Evolutionary conservation across 2,113 vertebrate genomes (phyloP).

Genomic region (Archilochus colubris): DNA sequence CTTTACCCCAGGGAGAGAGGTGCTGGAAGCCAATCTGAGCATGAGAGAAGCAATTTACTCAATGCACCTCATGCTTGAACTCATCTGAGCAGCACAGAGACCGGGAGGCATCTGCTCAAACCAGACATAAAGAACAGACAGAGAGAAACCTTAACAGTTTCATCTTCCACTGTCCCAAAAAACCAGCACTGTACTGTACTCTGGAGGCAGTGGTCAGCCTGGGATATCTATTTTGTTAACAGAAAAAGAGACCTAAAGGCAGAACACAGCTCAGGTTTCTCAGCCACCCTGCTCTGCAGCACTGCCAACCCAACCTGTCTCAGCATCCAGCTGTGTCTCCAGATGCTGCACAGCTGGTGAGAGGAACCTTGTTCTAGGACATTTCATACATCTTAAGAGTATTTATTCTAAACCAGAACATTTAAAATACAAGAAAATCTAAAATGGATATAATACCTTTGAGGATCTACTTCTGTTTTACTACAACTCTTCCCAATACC

Average conservation of each 20-base stretch:
- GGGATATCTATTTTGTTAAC: neutral
- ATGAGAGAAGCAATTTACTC: neutral
- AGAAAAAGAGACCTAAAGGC: neutral
- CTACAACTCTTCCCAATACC: neutral
- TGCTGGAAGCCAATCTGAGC: neutral
- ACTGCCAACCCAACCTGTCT: neutral
- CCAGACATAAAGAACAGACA: neutral
- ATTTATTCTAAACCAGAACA: neutral
- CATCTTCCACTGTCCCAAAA: neutral
- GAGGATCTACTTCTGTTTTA: neutral
- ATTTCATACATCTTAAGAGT: neutral
- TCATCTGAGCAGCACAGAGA: neutral
- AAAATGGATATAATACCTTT: neutral
- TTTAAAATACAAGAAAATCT: neutral
- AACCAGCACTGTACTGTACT: neutral
- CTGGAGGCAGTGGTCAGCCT: neutral
- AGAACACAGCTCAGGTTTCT: neutral
- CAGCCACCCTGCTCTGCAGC: neutral
- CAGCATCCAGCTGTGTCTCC: neutral
- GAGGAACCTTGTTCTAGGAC: neutral
- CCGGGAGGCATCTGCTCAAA: neutral
- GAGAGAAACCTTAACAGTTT: neutral
- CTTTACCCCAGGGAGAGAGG: neutral
- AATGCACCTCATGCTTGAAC: neutral
- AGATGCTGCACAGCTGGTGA: neutral